Percentiles rank a stretch among this genome's conserved stretches.
Conservation (phyloP, 2,113 vertebrate genomes). For the Marmota monax region DNA sequence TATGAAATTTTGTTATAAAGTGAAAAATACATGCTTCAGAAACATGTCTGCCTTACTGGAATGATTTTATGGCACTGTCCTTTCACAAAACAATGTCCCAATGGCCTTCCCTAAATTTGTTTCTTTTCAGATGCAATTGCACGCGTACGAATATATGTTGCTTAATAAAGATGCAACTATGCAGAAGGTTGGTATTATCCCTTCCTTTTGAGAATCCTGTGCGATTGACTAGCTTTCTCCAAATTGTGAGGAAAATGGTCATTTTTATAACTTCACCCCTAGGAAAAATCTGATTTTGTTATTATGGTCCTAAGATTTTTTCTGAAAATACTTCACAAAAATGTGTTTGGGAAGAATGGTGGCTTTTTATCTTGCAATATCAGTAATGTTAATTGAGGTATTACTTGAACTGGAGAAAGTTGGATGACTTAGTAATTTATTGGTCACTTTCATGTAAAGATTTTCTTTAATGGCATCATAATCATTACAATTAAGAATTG, state of each 20-base stretch:
- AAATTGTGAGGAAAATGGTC: background rate
- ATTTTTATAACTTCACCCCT: background rate
- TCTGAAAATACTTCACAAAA: background rate
- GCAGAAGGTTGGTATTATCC: slow-evolving; percentile 87
- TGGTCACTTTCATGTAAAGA: background rate
- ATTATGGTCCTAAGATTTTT: background rate
- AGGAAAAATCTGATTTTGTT: background rate
- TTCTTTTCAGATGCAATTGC: slow-evolving; percentile 88
- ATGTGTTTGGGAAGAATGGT: background rate
- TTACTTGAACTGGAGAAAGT: background rate
- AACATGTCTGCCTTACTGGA: background rate
- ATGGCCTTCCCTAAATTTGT: background rate
- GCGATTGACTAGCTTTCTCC: background rate
- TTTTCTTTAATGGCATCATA: background rate
- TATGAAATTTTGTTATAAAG: background rate
- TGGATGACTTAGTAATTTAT: background rate
- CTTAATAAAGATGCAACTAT: slow-evolving; percentile 89
- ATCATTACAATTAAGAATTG: background rate
- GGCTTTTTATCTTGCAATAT: background rate
- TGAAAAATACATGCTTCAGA: background rate
- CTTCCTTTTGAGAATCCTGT: background rate
- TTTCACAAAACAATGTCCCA: background rate
- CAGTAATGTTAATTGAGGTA: background rate
- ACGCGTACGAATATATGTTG: slow-evolving; percentile 88
- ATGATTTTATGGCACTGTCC: background rate